Evolutionary conservation across 2,888 invertebrate genomes (phyloP).

Genomic region (Lottia gigantea): DNA sequence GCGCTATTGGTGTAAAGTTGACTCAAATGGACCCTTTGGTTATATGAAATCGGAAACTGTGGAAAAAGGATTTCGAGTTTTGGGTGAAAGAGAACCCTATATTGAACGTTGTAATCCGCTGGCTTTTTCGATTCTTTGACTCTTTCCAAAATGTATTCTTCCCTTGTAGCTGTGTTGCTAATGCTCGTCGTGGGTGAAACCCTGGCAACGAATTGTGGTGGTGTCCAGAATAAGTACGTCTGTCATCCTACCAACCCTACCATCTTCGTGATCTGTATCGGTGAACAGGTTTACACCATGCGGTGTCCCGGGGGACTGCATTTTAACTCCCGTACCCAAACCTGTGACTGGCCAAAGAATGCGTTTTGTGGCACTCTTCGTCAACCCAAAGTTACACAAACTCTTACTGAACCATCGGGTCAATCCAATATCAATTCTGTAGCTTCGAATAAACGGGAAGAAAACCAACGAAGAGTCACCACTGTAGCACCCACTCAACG

Average conservation of each 20-base stretch:
- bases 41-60: not conserved
- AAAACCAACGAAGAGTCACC: not conserved
- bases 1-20: too few relatives aligned
- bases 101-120: too few relatives aligned
- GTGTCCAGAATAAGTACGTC: not conserved
- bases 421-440: not conserved
- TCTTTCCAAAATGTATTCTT: too few relatives aligned
- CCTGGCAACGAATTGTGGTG: not conserved
- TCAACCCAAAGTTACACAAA: not conserved
- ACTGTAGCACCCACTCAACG: not conserved
- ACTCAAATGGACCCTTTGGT: too few relatives aligned
- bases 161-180: too few relatives aligned
- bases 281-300: not conserved
- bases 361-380: not conserved
- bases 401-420: not conserved
- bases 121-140: too few relatives aligned
- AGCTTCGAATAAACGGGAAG: not conserved
- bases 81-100: too few relatives aligned
- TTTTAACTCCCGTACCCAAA: not conserved
- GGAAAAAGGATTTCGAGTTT: conserved; percentile 1
- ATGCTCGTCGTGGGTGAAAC: not conserved
- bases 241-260: not conserved
- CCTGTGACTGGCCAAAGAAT: conserved; percentile 7
- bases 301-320: not conserved
- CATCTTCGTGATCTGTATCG: not conserved